Evolutionary conservation across 2,888 invertebrate species (phyloP), one percentile per base, ranked within the genome.

Genomic region (Ypsolopha sequella): DNA sequence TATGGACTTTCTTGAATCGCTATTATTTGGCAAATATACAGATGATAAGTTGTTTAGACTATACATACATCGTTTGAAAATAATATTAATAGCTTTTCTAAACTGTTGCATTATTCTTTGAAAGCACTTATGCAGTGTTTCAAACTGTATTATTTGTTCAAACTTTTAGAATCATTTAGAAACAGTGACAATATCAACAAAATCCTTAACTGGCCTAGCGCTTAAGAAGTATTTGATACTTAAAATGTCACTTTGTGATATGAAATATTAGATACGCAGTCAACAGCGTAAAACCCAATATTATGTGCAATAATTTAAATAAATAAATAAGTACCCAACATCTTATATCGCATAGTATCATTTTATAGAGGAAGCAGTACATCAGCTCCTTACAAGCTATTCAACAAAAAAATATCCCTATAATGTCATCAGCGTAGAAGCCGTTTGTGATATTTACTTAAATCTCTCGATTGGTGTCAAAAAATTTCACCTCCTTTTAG

Each of bases 331-430:
- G 13, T 43, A 9, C 9, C 8, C 7, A 43, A 43, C 24, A 24
- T 24, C 24, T 24, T 24, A 24, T 24, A 24, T 24, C 24, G 24
- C 24, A 24, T 39, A 39, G 38, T 39, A 10, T 36, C 8, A 34
- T 33, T 35, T 46, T 46, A 57, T 61, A 54, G 56, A 61, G 64
- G 61, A 66, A 76, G 74, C 76, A 69, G 64, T 66, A 62, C 65
- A 68, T 66, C 70, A 69, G 71, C 73, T 71, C 67, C 69, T 65
- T 64, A 63, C 33, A 53, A 73, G 71, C 71, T 62, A 60, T 61
- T 61, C 59, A 66, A 65, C 63, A 68, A 65, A 43, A 69, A 73
- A 71, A 65, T 65, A 65, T 71, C 60, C 63, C 70, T 74, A 43
- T 36, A 35, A 13, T 33, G 13, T 24, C 13, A 45, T 45, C 45